Evolutionary conservation across 1,140 invertebrate species (phyloP).

Genomic region (Zophobas morio): DNA sequence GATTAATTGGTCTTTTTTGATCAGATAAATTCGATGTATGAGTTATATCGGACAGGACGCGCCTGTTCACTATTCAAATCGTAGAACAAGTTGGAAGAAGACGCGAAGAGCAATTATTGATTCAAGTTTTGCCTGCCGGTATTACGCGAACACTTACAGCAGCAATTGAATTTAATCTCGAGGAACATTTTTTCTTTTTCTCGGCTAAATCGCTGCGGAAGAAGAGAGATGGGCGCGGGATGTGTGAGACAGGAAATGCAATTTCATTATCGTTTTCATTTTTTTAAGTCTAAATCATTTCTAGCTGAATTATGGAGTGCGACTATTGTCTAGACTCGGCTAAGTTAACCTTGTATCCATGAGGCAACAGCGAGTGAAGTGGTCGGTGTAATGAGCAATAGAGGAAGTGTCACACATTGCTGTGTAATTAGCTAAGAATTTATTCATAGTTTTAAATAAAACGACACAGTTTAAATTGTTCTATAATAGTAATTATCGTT

Average conservation of each 20-base stretch:
- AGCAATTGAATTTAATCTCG: conserved; percentile 31
- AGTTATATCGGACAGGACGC: conserved; percentile 5
- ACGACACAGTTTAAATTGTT: not conserved
- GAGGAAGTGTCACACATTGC: conserved; percentile 40
- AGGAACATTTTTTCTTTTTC: conserved; percentile 4
- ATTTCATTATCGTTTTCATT: not conserved
- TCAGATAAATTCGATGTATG: conserved; percentile 24
- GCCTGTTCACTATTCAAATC: conserved; percentile 23
- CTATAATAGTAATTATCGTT: conserved; percentile 19
- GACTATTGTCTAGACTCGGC: conserved; percentile 16
- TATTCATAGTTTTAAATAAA: conserved; percentile 18
- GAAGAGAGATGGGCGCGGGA: not conserved
- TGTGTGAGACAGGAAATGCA: not conserved
- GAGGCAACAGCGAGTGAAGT: conserved; percentile 23
- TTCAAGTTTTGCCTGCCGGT: conserved; percentile 33
- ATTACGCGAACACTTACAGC: conserved; percentile 26
- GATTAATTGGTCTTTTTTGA: conserved; percentile 36
- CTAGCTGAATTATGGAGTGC: not conserved
- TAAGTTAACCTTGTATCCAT: conserved; percentile 8
- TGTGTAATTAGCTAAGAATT: conserved; percentile 41
- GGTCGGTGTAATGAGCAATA: conserved; percentile 20
- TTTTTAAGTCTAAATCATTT: conserved; percentile 9
- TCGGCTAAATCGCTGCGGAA: not conserved
- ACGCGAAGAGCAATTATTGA: conserved; percentile 5
- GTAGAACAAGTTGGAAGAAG: conserved; percentile 27